Conservation (phyloP, 2,797 vertebrate genomes). For the Sciurus carolinensis region DNA sequence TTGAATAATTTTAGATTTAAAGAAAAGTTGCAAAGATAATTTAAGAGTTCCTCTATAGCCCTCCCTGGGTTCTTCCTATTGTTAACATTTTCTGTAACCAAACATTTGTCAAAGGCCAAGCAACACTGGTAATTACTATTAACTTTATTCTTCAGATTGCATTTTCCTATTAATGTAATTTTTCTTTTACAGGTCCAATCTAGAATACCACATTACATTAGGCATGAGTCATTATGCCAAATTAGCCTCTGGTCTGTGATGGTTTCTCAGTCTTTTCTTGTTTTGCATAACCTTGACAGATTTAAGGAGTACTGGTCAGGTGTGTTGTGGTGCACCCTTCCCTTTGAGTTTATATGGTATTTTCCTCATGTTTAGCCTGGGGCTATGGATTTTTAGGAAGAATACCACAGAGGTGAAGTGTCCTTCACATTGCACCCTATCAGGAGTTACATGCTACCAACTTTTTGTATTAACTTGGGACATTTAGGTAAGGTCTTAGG, state of each 20-base stretch:
- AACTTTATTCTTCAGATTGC: background rate
- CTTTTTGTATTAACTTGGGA: background rate
- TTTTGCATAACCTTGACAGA: background rate
- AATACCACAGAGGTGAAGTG: background rate
- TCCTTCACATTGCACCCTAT: background rate
- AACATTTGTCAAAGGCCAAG: background rate
- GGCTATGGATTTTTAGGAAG: background rate
- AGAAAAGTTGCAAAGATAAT: background rate
- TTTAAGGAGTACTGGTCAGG: background rate
- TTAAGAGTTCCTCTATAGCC: background rate
- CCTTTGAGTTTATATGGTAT: background rate
- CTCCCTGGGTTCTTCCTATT: background rate
- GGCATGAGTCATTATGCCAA: background rate
- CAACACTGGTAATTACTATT: background rate
- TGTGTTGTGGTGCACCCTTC: background rate
- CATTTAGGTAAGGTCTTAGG: background rate
- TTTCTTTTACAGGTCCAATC: background rate
- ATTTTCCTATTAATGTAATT: background rate
- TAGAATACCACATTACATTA: background rate
- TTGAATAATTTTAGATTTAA: slow-evolving; percentile 1
- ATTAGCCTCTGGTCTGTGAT: background rate
- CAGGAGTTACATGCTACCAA: background rate
- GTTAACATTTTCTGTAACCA: background rate
- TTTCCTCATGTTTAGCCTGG: background rate
- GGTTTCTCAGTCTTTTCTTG: background rate